These are phyloP conservation scores for honey bee (Apis mellifera) DNA, from an alignment of 1,140 invertebrate genomes.

Conservation along the genomic window DNA sequence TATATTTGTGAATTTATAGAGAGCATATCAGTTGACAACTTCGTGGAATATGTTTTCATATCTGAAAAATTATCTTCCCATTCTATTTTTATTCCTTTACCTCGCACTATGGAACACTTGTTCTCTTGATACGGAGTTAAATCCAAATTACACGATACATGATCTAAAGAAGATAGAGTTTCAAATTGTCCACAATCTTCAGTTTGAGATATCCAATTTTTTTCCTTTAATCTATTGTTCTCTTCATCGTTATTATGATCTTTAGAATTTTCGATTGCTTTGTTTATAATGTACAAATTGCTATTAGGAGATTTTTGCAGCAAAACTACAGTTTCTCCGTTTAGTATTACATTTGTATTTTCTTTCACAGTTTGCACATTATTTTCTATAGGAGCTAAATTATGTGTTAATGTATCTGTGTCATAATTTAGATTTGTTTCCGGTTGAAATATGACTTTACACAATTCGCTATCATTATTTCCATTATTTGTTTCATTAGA, in stretches of 20 bases:
- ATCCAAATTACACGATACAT: conserved; percentile 52
- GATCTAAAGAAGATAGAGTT: conserved; percentile 43
- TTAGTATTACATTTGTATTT: conserved; percentile 77
- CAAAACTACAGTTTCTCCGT: conserved; percentile 77
- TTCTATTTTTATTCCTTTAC: conserved; percentile 60
- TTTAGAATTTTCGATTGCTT: conserved; percentile 73
- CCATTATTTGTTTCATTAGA: conserved; percentile 53
- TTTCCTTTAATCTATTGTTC: conserved; percentile 39
- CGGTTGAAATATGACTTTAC: conserved; percentile 41
- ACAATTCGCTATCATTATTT: conserved; percentile 32
- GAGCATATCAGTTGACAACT: conserved; percentile 44
- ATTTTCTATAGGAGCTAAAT: conserved; percentile 56
- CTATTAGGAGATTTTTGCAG: conserved; percentile 78
- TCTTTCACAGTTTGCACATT: conserved; percentile 65
- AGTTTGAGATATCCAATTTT: conserved; percentile 35
- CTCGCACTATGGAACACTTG: conserved; percentile 43
- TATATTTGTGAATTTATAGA: conserved; percentile 45
- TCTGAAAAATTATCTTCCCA: conserved; percentile 50
- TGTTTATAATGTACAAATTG: conserved; percentile 80
- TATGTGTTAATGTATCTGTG: conserved; percentile 58
- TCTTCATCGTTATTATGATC: conserved; percentile 68
- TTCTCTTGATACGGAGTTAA: conserved; percentile 48
- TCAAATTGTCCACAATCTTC: conserved; percentile 52
- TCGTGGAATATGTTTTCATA: conserved; percentile 51
- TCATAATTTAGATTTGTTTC: conserved; percentile 59